Evolutionary conservation across 37 sponge, comb jelly and placozoan species (phyloP).

Genomic region (Cladorhizidae sp.): DNA sequence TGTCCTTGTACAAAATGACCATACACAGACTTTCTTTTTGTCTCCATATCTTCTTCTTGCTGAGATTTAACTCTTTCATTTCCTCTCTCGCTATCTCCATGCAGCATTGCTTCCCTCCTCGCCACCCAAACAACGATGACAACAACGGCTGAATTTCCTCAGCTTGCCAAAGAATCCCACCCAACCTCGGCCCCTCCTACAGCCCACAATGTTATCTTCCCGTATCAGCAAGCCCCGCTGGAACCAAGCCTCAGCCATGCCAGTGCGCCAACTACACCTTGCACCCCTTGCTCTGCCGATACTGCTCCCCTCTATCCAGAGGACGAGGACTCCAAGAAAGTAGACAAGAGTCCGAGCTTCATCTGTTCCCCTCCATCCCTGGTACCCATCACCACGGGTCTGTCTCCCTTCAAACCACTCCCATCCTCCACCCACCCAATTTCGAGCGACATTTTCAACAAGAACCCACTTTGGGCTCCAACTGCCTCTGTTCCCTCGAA

Average conservation of each 20-base stretch:
- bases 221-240: no score
- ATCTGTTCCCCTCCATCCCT: neutral
- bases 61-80: neutral
- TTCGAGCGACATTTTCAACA: neutral
- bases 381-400: neutral
- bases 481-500: neutral
- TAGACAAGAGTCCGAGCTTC: neutral
- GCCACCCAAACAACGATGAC: neutral
- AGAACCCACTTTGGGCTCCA: constrained; percentile 21
- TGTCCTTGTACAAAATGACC: neutral
- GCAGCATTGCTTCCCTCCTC: constrained; percentile 10
- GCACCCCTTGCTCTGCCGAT: neutral
- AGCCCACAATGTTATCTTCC: neutral
- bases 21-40: neutral
- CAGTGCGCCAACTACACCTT: neutral
- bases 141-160: neutral
- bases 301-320: neutral
- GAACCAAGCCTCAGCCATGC: neutral
- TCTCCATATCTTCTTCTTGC: constrained; percentile 3
- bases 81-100: constrained; percentile 16
- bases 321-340: neutral
- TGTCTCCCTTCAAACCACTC: no score
- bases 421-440: neutral
- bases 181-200: neutral
- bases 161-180: neutral